Base-by-base conservation (phyloP, 2,888 invertebrate genomes). In the Gasteruption jaculator region DNA sequence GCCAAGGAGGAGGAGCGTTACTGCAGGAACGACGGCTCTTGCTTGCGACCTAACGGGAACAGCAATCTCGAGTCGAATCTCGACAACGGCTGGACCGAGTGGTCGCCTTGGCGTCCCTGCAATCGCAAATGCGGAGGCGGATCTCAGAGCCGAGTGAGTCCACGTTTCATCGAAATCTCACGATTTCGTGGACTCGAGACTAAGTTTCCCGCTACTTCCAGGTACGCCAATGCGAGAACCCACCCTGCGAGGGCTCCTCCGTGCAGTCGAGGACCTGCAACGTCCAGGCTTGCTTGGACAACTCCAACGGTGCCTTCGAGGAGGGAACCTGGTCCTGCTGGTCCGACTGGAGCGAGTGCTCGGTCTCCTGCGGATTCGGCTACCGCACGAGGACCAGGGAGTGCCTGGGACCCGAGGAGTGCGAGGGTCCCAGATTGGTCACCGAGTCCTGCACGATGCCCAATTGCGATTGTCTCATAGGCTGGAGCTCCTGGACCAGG, bases 301-400 rank as follows among this genome's bases (percentile, higher is more conserved):
- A 10, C 15, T 20, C 20, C 30, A 29, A 5, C 5, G 26, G 3
- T 8, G 29, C 5, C 16, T 27, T 22, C 8, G n/a, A 19, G 2
- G 55, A 52, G 2, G 82, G 82, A 22, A 81, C 83, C 58, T 90
- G 89, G 89, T 80, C 85, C 3, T 90, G 90, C 56, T 92, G 91
- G 91, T 81, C 83, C 0, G 89, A 90, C 33, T 91, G 88, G 86
- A 81, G 86, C 3, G 76, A 78, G 8, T 91, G 91, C 58, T 85
- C 85, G 15, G 84, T 80, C 0, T 77, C 80, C 0, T 90, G 91
- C 59, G 85, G 83, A 0, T 71, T 76, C 31, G 91, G 91, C 0
- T 74, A 81, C 14, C 76, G 80, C 32, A 76, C 79, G 12, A 77
- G 90, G 43, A 78, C 80, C 0, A 76, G 91, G 16, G 76, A 77